phyloP scores from a whole-genome alignment of 2,113 vertebrate species.

The Sialia sialis region DNA sequence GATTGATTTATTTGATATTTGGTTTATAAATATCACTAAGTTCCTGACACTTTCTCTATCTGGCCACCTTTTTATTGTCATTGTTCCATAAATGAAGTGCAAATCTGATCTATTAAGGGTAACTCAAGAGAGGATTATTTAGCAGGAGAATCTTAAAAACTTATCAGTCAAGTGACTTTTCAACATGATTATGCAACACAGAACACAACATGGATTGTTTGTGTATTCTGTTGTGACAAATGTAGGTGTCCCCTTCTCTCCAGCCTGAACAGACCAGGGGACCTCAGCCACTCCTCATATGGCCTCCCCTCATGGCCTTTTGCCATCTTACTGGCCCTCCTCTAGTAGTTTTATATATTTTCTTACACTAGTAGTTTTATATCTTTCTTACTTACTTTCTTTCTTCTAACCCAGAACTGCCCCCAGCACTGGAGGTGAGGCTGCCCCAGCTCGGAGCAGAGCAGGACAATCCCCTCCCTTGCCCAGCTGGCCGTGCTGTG shows the following conservation, averaged over 20 bases:
- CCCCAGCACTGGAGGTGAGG: not conserved
- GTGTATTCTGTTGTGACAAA: not conserved
- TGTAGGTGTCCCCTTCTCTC: not conserved
- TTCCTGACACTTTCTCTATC: not conserved
- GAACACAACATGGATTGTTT: not conserved
- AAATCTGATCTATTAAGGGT: not conserved
- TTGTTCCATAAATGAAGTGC: not conserved
- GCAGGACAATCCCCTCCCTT: not conserved
- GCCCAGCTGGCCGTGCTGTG: not conserved
- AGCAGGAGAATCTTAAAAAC: not conserved
- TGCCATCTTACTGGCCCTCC: accelerated
- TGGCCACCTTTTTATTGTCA: not conserved
- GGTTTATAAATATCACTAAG: not conserved
- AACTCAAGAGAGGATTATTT: not conserved
- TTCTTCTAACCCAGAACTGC: not conserved
- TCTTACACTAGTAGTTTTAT: not conserved
- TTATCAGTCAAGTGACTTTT: not conserved
- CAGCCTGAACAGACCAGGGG: not conserved
- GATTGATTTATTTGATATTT: not conserved
- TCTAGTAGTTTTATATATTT: not conserved
- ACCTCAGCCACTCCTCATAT: not conserved
- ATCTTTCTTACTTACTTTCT: too few species aligned
- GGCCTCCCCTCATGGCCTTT: not conserved
- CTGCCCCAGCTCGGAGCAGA: not conserved
- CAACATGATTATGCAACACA: not conserved